Evolutionary conservation across 2,888 invertebrate species (phyloP).

Genomic region (Rutpela maculata): DNA sequence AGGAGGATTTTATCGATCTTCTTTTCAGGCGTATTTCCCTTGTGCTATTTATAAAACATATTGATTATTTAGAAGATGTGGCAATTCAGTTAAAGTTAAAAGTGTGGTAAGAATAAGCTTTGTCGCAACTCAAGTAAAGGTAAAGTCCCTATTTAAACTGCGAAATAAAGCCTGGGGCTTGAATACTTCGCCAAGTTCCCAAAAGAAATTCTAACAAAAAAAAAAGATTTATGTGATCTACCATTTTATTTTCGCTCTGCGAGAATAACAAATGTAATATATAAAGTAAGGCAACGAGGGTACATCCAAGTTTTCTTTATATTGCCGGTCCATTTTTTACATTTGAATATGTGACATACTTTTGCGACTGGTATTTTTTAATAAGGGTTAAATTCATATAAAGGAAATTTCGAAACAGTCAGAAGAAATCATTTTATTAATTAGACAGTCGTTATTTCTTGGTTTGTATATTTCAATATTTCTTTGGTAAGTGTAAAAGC

Average conservation of each 20-base stretch:
- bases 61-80: conserved; percentile 15
- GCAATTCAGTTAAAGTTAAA: conserved; percentile 19
- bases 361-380: not conserved
- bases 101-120: conserved; percentile 18
- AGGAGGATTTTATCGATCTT: not conserved
- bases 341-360: not conserved
- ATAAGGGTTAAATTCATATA: not conserved
- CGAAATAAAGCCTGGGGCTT: conserved; percentile 12
- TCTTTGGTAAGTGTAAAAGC: too few species aligned
- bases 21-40: not conserved
- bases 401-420: too few species aligned
- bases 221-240: conserved; percentile 25
- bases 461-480: too few species aligned
- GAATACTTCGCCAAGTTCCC: conserved; percentile 20
- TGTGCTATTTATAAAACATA: conserved; percentile 14
- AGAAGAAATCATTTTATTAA: too few species aligned
- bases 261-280: conserved; percentile 7
- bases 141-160: conserved; percentile 13
- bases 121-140: conserved; percentile 26
- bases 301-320: not conserved
- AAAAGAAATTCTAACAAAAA: conserved; percentile 18
- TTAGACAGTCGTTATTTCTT: too few species aligned
- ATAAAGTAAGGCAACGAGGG: conserved; percentile 2
- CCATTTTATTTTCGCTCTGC: conserved; percentile 16
- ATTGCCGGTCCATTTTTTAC: not conserved